Base-by-base conservation (phyloP, 2,797 vertebrate genomes). In the Pelochelys cantorii region DNA sequence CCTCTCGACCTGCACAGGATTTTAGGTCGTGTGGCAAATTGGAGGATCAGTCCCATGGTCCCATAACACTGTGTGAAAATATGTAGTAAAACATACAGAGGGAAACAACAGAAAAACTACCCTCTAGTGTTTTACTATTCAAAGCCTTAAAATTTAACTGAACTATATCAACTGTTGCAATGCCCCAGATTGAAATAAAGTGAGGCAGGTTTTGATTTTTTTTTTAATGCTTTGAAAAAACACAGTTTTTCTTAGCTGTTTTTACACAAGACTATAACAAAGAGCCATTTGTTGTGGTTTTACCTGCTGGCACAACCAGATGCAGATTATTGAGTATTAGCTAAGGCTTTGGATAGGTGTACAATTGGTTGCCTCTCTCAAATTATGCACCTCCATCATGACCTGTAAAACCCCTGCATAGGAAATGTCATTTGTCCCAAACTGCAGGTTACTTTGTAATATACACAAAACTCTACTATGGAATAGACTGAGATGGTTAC, bases 11-110 rank as follows among this genome's bases (percentile, higher is more conserved):
- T 88, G 86, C 93, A 95, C 56, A 57, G 80, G 88, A 97, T 95
- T 97, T 96, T 88, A 95, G 90, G 93, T 90, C 86, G 84, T 95
- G 92, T 92, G 79, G 95, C 78, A 86, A 92, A 93, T 87, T 84
- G 80, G 91, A 96, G 88, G 80, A 91, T 86, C 84, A 92, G 92
- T 48, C 7, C 42, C 42, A 48, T 48, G 42, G 88, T 83, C 86
- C 81, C 83, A 53, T 56, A 74, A 92, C 81, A 84, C 86, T 87
- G 56, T 0, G 0, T 81, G 89, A 37, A 95, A 87, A 54, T 81
- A 83, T 71, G 79, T 59, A 80, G 62, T 86, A 90, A 95, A 94
- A 84, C 37, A 65, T 59, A 23, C 9, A 77, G 68, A 34, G 91
- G 77, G 93, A 95, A 48, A 86, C 34, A 60, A 59, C 54, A 94